These are phyloP conservation scores for Achlya flavicornis DNA, from an alignment of 2,888 invertebrate genomes.

Conservation along the genomic window DNA sequence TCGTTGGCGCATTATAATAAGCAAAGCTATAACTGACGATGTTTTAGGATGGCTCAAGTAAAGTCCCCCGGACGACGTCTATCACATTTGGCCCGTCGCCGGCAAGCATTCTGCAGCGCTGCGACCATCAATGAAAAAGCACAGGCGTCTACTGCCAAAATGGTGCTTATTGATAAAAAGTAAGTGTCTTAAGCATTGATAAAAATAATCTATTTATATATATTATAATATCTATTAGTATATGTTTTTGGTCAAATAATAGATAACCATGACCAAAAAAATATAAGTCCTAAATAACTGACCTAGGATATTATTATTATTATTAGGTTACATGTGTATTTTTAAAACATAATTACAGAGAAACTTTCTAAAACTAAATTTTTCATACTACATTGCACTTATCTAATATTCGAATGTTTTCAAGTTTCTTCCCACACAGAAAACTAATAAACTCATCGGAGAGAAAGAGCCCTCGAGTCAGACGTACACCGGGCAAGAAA, in stretches of 20 bases:
- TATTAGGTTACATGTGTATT: no score
- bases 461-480: constrained; percentile 75
- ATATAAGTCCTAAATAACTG: no score
- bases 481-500: constrained; percentile 78
- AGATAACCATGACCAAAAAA: no score
- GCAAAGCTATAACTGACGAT: not conserved
- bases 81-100: constrained; percentile 89
- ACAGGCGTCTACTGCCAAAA: constrained; percentile 76
- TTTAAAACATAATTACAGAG: no score
- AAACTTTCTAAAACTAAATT: not conserved
- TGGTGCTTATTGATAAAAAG: constrained; percentile 87
- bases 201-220: no score
- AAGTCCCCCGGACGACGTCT: constrained; percentile 90
- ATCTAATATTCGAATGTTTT: constrained; percentile 49
- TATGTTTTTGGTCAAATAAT: no score
- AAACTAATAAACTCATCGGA: constrained; percentile 73
- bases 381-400: constrained; percentile 24
- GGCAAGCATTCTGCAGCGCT: constrained; percentile 90
- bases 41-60: constrained; percentile 68
- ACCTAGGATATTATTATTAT: no score
- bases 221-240: no score
- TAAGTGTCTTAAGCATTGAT: constrained; percentile 54
- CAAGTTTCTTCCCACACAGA: constrained; percentile 80
- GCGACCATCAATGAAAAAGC: constrained; percentile 76
- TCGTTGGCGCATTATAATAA: no score